A percentile compares a stretch with the other conserved stretches of the same genome.
phyloP scores from a whole-genome alignment of 64 coral and sea anemone species.

The Pocillopora damicornis region DNA sequence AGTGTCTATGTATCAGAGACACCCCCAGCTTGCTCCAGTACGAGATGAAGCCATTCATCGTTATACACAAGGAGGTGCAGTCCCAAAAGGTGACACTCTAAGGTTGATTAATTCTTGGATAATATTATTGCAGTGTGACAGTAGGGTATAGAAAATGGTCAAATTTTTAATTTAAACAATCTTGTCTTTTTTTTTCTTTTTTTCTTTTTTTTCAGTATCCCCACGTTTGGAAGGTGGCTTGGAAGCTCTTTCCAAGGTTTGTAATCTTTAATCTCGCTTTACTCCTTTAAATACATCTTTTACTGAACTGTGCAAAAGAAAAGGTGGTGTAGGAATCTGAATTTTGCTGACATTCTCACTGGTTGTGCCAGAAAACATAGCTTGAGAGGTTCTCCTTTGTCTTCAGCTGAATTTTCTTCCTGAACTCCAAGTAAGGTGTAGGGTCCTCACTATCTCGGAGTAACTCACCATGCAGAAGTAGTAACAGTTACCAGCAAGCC shows the following conservation, averaged over 20 bases:
- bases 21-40: neutral
- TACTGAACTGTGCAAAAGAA: neutral
- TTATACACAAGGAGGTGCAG: conserved; percentile 27
- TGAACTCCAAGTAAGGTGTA: too few species aligned
- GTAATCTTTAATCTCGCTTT: neutral
- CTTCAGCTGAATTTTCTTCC: too few species aligned
- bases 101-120: neutral
- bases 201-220: conserved; percentile 11
- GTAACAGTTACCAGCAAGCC: too few species aligned
- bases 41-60: conserved; percentile 47
- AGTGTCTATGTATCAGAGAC: conserved; percentile 47
- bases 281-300: neutral
- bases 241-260: conserved; percentile 58
- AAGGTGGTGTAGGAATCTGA: too few species aligned
- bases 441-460: too few species aligned
- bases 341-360: too few species aligned
- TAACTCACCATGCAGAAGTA: too few species aligned
- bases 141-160: neutral
- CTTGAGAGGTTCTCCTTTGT: too few species aligned
- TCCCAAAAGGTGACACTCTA: conserved; percentile 28
- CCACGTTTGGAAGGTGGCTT: conserved; percentile 51
- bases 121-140: neutral
- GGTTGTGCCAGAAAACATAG: too few species aligned
- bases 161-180: neutral
- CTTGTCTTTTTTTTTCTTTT: neutral